Percentiles rank a stretch among this genome's conserved stretches.
Conservation (phyloP, 2,113 vertebrate species). For the Siniperca chuatsi region DNA sequence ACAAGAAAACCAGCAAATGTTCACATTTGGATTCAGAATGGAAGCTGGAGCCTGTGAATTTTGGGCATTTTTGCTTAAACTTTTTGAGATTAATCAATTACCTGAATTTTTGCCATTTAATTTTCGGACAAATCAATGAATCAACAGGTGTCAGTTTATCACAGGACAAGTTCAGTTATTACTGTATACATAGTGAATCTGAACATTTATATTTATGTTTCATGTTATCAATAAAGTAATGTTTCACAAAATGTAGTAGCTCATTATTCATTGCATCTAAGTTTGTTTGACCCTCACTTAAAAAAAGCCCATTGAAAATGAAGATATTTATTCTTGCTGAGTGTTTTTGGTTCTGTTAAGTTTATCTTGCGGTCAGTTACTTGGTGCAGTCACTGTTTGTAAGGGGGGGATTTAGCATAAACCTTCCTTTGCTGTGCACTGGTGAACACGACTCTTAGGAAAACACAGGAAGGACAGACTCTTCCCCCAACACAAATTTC, state of each 20-base stretch:
- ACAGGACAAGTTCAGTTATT: too few relatives aligned
- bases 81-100: too few relatives aligned
- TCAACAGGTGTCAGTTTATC: too few relatives aligned
- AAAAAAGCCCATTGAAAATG: not conserved
- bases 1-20: not conserved
- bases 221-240: too few relatives aligned
- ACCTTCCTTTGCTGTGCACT: not conserved
- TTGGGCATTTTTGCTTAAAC: not conserved
- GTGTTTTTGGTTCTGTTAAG: not conserved
- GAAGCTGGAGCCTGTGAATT: not conserved
- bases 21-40: not conserved
- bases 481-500: not conserved
- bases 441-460: not conserved
- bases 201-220: too few relatives aligned
- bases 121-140: too few relatives aligned
- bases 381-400: not conserved
- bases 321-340: not conserved
- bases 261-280: too few relatives aligned
- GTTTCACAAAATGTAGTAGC: too few relatives aligned
- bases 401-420: not conserved
- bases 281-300: too few relatives aligned
- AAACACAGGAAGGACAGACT: not conserved
- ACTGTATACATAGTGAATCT: too few relatives aligned
- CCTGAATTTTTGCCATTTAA: too few relatives aligned
- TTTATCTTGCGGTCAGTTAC: not conserved